Evolutionary conservation across 1,140 invertebrate species (phyloP).

Genomic region (Aphelenchoides besseyi): DNA sequence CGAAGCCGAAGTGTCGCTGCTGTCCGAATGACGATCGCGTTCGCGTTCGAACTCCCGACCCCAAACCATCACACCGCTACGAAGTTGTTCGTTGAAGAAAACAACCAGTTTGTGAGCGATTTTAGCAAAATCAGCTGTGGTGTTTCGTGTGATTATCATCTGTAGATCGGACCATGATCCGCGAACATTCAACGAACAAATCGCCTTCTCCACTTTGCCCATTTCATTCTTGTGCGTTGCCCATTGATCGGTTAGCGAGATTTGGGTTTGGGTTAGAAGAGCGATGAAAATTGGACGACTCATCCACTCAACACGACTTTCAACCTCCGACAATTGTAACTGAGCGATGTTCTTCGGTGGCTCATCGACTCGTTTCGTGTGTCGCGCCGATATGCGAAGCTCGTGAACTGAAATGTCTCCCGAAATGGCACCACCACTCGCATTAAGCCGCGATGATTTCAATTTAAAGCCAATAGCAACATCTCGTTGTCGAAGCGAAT

Average conservation of each 20-base stretch:
- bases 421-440: constrained; percentile 55
- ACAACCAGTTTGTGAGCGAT: constrained; percentile 49
- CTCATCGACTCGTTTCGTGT: constrained; percentile 37
- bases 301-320: constrained; percentile 58
- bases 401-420: constrained; percentile 46
- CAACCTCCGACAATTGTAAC: constrained; percentile 42
- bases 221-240: constrained; percentile 2
- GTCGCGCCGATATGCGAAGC: constrained; percentile 35
- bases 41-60: constrained; percentile 23
- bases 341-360: constrained; percentile 48
- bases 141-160: constrained; percentile 57
- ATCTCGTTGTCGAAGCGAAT: constrained; percentile 46
- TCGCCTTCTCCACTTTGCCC: constrained; percentile 41
- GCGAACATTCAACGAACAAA: constrained; percentile 40
- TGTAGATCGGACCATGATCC: constrained; percentile 51
- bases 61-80: constrained; percentile 27
- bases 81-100: constrained; percentile 48
- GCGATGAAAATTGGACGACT: constrained; percentile 51
- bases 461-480: constrained; percentile 44
- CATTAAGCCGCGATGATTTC: constrained; percentile 36
- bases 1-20: constrained; percentile 5
- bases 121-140: constrained; percentile 48
- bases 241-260: constrained; percentile 51
- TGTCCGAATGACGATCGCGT: constrained; percentile 18
- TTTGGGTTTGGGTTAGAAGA: constrained; percentile 37